phyloP scores from a whole-genome alignment of 2,888 invertebrate genomes.

The Ormyrus rosae region DNA sequence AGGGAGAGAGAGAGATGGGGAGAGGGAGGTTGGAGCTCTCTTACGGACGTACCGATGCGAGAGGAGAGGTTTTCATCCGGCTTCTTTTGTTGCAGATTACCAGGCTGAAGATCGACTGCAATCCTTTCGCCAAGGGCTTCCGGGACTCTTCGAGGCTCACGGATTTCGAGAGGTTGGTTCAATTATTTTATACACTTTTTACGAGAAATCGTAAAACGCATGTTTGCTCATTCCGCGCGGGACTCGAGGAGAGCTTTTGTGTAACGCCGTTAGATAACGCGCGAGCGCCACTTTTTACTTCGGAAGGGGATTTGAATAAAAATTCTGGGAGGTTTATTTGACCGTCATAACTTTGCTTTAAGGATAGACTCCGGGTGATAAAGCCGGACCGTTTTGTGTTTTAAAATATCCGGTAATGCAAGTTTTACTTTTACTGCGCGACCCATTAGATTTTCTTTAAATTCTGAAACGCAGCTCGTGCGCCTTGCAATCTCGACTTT shows the following conservation, averaged over 20 bases:
- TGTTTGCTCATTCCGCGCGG: no score
- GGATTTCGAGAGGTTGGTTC: conserved; percentile 84
- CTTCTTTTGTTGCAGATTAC: conserved; percentile 81
- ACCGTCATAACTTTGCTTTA: not conserved
- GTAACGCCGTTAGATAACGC: no score
- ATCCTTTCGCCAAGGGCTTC: conserved; percentile 91
- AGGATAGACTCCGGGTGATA: not conserved
- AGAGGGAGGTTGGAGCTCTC: no score
- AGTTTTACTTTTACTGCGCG: no score
- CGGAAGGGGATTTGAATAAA: not conserved
- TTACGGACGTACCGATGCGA: conserved; percentile 32
- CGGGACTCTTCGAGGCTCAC: conserved; percentile 88
- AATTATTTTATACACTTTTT: conserved; percentile 47
- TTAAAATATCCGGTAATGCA: no score
- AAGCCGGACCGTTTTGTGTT: no score
- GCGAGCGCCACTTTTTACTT: no score
- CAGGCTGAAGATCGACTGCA: conserved; percentile 90
- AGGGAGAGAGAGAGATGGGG: not conserved
- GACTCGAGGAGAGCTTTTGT: no score
- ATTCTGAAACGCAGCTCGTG: no score
- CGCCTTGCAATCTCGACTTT: no score
- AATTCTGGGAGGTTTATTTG: not conserved
- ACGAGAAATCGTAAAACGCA: not conserved
- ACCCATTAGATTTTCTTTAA: no score
- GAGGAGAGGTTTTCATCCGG: not conserved